These are phyloP conservation scores for Oryzias javanicus DNA, from an alignment of 2,113 vertebrate species.

Conservation along the genomic window DNA sequence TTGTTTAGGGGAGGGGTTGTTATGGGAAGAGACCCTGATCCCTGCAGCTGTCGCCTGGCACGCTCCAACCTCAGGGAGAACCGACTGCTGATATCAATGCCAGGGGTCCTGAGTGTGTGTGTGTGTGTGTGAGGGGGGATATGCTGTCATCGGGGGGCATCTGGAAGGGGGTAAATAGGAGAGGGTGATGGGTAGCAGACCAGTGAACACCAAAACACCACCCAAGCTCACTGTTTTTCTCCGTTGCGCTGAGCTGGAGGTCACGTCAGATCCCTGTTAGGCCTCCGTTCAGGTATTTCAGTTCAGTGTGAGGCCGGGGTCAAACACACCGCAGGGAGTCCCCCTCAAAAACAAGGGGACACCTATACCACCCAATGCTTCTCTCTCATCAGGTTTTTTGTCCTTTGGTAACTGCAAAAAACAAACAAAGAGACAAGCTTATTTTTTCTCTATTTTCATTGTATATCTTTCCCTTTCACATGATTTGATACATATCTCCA, in stretches of 20 bases:
- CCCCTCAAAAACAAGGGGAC: no score
- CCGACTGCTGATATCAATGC: constrained; percentile 82
- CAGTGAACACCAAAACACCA: constrained; percentile 9
- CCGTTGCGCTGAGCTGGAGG: constrained; percentile 20
- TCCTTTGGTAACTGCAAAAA: no score
- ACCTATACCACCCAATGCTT: no score
- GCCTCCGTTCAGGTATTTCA: no score
- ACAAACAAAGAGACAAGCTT: no score
- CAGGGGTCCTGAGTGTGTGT: constrained; percentile 77
- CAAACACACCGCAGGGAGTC: no score
- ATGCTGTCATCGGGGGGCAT: constrained; percentile 58
- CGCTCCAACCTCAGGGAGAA: constrained; percentile 81
- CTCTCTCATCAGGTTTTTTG: no score
- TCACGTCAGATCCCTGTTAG: constrained; percentile 18
- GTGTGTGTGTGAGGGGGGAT: constrained; percentile 46
- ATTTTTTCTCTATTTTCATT: no score
- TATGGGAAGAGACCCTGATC: constrained; percentile 64
- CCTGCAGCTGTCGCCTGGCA: constrained; percentile 87
- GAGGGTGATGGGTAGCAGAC: background rate
- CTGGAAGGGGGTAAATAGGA: constrained; percentile 42
- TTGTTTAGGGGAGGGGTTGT: constrained; percentile 46
- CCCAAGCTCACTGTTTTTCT: background rate
- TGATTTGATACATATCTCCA: no score
- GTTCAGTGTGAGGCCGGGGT: no score
- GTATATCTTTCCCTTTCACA: no score